phyloP scores from a whole-genome alignment of 37 sponge, comb jelly and placozoan species.

The Spongilla lacustris region DNA sequence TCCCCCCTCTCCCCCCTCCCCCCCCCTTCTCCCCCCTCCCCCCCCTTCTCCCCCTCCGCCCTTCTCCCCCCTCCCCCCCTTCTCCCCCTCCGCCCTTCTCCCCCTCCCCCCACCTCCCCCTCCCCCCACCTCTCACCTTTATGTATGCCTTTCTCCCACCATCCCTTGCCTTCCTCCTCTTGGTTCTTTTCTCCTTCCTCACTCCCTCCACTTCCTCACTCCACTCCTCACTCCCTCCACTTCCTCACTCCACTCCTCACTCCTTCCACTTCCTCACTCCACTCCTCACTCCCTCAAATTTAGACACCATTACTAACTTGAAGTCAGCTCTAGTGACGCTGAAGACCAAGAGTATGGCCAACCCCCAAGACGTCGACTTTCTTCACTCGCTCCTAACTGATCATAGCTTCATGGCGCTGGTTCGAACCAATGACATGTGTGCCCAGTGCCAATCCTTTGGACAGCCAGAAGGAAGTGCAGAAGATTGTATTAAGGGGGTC shows the following conservation, averaged over 20 bases:
- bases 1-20: too few relatives aligned
- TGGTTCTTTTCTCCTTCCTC: background rate
- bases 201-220: background rate
- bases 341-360: constrained; percentile 25
- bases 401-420: constrained; percentile 20
- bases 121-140: too few relatives aligned
- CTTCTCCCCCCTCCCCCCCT: too few relatives aligned
- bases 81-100: too few relatives aligned
- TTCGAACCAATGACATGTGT: constrained; percentile 57
- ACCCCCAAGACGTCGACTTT: constrained; percentile 58
- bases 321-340: constrained; percentile 26
- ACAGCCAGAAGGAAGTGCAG: constrained; percentile 54
- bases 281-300: background rate
- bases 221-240: background rate
- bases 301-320: constrained; percentile 38
- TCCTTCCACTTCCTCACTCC: background rate
- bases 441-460: constrained; percentile 60
- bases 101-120: too few relatives aligned
- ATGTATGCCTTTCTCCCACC: background rate
- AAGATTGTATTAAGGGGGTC: background rate
- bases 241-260: background rate
- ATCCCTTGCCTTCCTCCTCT: background rate
- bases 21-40: too few relatives aligned
- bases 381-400: constrained; percentile 16
- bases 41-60: too few relatives aligned